Evolutionary conservation across 2,888 invertebrate species (phyloP).

Genomic region (Odontocolon sp.): DNA sequence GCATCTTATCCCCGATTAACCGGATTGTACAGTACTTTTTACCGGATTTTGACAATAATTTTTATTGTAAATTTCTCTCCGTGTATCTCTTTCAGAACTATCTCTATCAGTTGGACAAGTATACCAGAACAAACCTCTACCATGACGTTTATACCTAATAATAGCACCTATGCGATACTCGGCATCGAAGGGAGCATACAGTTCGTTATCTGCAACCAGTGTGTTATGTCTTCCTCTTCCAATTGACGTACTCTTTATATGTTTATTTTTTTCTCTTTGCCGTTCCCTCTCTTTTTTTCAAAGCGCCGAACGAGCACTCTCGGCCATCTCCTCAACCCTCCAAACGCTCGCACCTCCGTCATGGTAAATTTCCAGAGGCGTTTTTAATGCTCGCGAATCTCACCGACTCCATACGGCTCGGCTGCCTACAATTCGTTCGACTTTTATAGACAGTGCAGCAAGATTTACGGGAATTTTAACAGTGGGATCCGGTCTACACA

Average conservation of each 20-base stretch:
- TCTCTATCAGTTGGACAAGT: too few relatives aligned
- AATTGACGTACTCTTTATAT: too few relatives aligned
- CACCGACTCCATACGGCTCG: slow-evolving; percentile 21
- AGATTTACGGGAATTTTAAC: slow-evolving; percentile 74
- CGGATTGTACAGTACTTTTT: too few relatives aligned
- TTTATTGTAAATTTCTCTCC: too few relatives aligned
- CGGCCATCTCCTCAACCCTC: slow-evolving; percentile 13
- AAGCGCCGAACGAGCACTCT: slow-evolving; percentile 40
- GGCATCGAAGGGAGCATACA: background rate
- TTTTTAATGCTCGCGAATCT: slow-evolving; percentile 54
- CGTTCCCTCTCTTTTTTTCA: background rate
- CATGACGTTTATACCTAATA: too few relatives aligned
- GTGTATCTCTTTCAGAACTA: too few relatives aligned
- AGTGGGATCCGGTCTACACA: slow-evolving; percentile 59
- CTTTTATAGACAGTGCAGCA: slow-evolving; percentile 72
- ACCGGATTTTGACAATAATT: too few relatives aligned
- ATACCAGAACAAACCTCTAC: too few relatives aligned
- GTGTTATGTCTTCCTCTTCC: background rate
- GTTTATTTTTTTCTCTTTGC: slow-evolving; percentile 7
- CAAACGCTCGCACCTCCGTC: slow-evolving; percentile 49
- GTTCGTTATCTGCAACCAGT: background rate
- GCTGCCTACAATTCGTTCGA: slow-evolving; percentile 69
- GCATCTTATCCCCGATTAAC: too few relatives aligned
- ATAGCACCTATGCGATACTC: background rate
- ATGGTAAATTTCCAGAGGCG: slow-evolving; percentile 59